These are phyloP conservation scores for Meloidogyne exigua DNA, from an alignment of 1,140 invertebrate species.

Conservation along the genomic window DNA sequence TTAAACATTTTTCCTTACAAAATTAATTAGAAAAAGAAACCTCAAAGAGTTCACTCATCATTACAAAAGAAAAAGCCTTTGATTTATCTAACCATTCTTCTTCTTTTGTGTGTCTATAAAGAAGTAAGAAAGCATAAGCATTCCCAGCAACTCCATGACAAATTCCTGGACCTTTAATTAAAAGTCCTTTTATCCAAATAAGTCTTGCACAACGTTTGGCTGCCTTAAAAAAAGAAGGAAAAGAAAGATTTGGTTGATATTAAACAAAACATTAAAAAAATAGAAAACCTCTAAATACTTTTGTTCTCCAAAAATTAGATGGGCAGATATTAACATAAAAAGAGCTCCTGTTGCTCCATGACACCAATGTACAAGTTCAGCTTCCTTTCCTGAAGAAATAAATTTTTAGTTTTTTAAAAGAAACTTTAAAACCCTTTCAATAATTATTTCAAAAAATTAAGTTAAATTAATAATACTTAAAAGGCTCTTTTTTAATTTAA, in stretches of 20 bases:
- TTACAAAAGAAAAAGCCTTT: slow-evolving; percentile 76
- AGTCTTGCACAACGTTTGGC: slow-evolving; percentile 40
- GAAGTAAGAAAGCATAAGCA: slow-evolving; percentile 32
- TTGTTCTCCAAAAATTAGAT: slow-evolving; percentile 74
- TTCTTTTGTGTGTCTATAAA: slow-evolving; percentile 30
- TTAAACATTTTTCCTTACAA: background rate
- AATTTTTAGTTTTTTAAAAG: no score
- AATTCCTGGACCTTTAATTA: slow-evolving; percentile 39
- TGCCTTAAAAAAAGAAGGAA: no score
- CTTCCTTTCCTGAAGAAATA: background rate
- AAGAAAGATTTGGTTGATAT: background rate
- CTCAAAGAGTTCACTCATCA: slow-evolving; percentile 66
- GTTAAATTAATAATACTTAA: no score
- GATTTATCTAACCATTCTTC: slow-evolving; percentile 26
- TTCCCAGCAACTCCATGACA: slow-evolving; percentile 39
- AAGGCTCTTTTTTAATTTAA: no score
- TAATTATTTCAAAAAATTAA: no score
- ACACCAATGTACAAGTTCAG: slow-evolving; percentile 74
- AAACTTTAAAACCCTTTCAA: no score
- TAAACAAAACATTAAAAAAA: background rate
- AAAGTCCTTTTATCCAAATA: slow-evolving; percentile 47
- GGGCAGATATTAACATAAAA: slow-evolving; percentile 74
- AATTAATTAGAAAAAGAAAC: slow-evolving; percentile 31
- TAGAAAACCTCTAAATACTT: slow-evolving; percentile 72
- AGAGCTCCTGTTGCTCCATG: slow-evolving; percentile 87